Percentiles rank a stretch among this genome's conserved stretches.
These are phyloP conservation scores for Axis porcinus DNA, from an alignment of 2,113 vertebrate genomes.

Conservation along the genomic window DNA sequence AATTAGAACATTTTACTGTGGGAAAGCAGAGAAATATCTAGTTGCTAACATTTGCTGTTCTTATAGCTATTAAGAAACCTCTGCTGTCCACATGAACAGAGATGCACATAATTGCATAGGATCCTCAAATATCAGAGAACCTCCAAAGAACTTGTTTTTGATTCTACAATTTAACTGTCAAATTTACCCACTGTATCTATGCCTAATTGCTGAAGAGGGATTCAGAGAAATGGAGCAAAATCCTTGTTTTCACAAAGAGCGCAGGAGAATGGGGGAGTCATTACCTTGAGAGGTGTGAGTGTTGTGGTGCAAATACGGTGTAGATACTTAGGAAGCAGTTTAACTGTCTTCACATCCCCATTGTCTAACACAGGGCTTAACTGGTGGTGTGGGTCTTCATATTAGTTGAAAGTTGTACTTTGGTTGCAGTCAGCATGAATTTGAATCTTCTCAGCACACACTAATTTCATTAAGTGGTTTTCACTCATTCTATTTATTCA, in stretches of 20 bases:
- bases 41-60: background rate
- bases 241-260: background rate
- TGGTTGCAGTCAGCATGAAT: background rate
- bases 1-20: background rate
- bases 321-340: background rate
- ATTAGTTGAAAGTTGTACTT: background rate
- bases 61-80: background rate
- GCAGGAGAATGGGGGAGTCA: background rate
- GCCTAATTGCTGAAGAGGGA: background rate
- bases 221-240: background rate
- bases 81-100: background rate
- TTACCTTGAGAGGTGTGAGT: background rate
- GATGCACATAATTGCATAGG: background rate
- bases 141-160: background rate
- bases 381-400: background rate
- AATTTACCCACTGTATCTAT: background rate
- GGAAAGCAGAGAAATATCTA: conserved; percentile 1
- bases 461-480: background rate
- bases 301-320: background rate
- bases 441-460: background rate
- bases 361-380: background rate
- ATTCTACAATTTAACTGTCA: background rate
- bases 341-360: background rate
- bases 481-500: background rate
- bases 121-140: background rate